These are phyloP conservation scores for Sogatella furcifera DNA, from an alignment of 1,140 invertebrate genomes.

Conservation along the genomic window DNA sequence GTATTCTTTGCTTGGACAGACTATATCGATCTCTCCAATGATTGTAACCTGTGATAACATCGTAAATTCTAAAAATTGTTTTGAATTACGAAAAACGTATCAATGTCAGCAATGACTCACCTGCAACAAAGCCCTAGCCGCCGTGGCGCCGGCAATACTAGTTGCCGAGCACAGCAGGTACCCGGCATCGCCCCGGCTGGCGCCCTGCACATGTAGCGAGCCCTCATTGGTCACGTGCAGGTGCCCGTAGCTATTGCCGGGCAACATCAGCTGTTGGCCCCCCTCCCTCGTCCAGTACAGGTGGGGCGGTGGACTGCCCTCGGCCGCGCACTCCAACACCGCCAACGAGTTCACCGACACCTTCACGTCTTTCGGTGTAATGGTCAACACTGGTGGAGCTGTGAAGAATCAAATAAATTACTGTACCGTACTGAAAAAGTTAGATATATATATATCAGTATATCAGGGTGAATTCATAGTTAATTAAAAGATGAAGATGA, in stretches of 20 bases:
- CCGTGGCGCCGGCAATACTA: conserved; percentile 73
- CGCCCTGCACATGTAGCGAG: conserved; percentile 59
- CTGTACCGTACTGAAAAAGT: no score
- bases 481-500: no score
- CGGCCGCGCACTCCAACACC: conserved; percentile 68
- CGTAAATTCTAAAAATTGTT: no score
- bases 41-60: no score
- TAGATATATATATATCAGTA: no score
- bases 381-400: conserved; percentile 69
- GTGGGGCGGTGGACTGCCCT: conserved; percentile 70
- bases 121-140: conserved; percentile 62
- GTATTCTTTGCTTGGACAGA: no score
- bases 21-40: no score
- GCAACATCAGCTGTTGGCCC: conserved; percentile 72
- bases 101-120: conserved; percentile 32
- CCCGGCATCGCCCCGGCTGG: conserved; percentile 69
- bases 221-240: conserved; percentile 65
- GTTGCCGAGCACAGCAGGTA: conserved; percentile 80
- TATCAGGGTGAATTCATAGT: no score
- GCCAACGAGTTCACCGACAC: conserved; percentile 63
- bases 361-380: conserved; percentile 63
- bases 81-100: no score
- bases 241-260: conserved; percentile 61
- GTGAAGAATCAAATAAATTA: no score
- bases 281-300: conserved; percentile 83